These are phyloP conservation scores for Sarcophaga peregrina DNA, from an alignment of 1,140 invertebrate genomes.

Conservation along the genomic window DNA sequence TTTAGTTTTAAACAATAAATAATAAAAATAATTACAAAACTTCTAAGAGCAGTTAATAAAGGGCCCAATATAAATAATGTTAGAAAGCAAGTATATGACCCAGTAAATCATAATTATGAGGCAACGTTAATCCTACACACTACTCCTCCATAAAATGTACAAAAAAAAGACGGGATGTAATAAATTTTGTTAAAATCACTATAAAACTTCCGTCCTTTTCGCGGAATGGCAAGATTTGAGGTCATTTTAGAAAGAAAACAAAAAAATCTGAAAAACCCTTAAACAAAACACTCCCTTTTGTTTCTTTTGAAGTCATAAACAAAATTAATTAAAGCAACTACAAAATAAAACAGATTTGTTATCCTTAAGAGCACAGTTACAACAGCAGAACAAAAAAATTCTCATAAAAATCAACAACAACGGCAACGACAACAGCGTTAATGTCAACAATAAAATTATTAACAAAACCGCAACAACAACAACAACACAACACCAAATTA, in stretches of 20 bases:
- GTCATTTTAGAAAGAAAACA: neutral
- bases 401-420: neutral
- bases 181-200: conserved; percentile 35
- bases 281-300: conserved; percentile 34
- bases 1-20: no score
- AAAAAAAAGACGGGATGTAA: conserved; percentile 35
- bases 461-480: neutral
- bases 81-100: neutral
- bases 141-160: neutral
- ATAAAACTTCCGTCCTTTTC: conserved; percentile 1
- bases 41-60: no score
- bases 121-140: neutral
- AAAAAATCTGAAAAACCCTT: neutral
- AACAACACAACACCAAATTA: neutral
- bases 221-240: neutral
- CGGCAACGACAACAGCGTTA: neutral
- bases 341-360: conserved; percentile 31
- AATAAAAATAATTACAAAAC: no score
- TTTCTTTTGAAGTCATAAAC: neutral
- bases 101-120: neutral
- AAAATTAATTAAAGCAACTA: conserved; percentile 32
- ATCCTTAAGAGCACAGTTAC: conserved; percentile 16
- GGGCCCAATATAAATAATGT: no score
- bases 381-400: neutral
- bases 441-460: no score